These are phyloP conservation scores for Okapia johnstoni DNA, from an alignment of 2,113 vertebrate species.

Conservation along the genomic window DNA sequence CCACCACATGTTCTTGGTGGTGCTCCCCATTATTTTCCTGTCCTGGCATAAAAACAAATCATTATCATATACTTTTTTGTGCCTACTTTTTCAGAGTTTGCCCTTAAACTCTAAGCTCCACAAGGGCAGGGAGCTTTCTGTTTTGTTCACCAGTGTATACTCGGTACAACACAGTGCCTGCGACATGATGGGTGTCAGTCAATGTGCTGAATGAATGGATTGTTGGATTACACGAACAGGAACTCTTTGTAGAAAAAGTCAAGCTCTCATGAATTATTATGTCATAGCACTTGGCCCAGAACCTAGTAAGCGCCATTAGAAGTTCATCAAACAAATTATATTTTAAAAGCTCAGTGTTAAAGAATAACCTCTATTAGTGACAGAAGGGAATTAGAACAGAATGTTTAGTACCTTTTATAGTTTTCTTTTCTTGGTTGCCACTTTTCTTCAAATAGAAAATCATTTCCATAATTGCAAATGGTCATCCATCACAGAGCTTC, in stretches of 20 bases:
- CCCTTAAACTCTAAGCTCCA: not conserved
- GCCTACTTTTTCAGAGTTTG: not conserved
- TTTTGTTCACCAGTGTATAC: not conserved
- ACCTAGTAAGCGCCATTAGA: not conserved
- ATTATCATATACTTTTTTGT: not conserved
- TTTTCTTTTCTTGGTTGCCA: not conserved
- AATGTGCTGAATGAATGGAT: not conserved
- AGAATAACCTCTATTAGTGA: not conserved
- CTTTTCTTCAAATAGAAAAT: conserved; percentile 14
- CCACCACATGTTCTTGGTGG: not conserved
- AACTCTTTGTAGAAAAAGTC: not conserved
- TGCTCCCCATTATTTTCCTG: not conserved
- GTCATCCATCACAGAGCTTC: not conserved
- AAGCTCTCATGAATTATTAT: not conserved
- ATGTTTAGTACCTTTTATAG: not conserved
- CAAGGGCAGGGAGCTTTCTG: not conserved
- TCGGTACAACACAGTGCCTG: not conserved
- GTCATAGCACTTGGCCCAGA: not conserved
- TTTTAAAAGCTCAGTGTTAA: not conserved
- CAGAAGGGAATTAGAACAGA: not conserved
- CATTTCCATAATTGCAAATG: not conserved
- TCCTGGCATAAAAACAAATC: not conserved
- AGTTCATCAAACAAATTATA: not conserved
- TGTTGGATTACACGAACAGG: not conserved
- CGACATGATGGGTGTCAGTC: too few relatives aligned